A percentile compares a stretch with the other conserved stretches of the same genome.
Conservation (phyloP, 2,113 vertebrate species). For the Mohoua ochrocephala region DNA sequence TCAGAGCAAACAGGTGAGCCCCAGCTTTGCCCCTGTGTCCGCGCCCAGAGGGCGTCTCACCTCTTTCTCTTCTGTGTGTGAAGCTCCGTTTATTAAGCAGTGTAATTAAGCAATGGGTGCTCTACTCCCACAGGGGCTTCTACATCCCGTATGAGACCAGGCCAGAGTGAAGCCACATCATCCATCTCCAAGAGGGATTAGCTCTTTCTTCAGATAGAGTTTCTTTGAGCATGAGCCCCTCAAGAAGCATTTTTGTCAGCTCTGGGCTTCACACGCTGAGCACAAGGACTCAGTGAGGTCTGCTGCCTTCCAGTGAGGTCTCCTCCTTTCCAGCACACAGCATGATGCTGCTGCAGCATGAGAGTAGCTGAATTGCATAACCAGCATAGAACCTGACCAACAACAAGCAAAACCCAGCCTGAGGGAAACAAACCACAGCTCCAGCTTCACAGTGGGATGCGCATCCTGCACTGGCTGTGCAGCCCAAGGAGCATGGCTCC, state of each 20-base stretch:
- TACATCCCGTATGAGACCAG: not conserved
- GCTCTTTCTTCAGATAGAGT: not conserved
- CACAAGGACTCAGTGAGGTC: not conserved
- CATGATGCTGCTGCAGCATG: not conserved
- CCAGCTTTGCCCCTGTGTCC: not conserved
- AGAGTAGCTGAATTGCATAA: not conserved
- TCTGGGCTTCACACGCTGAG: not conserved
- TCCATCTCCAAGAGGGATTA: not conserved
- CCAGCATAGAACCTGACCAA: not conserved
- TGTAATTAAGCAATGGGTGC: not conserved
- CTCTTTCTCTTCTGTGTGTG: not conserved
- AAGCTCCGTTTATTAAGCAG: not conserved
- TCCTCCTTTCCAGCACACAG: not conserved
- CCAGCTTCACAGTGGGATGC: not conserved
- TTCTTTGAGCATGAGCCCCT: not conserved
- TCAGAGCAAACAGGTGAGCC: not conserved
- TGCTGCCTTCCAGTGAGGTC: not conserved
- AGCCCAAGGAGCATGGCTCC: accelerated
- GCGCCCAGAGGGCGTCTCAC: not conserved
- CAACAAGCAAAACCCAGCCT: not conserved
- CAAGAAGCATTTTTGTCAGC: not conserved
- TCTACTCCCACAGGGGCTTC: not conserved
- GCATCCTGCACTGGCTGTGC: not conserved
- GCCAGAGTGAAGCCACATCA: not conserved
- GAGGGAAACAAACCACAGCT: not conserved